Percentiles rank a stretch among this genome's conserved stretches.
Conservation (phyloP, 2,888 invertebrate species). For the Hymenopus coronatus region DNA sequence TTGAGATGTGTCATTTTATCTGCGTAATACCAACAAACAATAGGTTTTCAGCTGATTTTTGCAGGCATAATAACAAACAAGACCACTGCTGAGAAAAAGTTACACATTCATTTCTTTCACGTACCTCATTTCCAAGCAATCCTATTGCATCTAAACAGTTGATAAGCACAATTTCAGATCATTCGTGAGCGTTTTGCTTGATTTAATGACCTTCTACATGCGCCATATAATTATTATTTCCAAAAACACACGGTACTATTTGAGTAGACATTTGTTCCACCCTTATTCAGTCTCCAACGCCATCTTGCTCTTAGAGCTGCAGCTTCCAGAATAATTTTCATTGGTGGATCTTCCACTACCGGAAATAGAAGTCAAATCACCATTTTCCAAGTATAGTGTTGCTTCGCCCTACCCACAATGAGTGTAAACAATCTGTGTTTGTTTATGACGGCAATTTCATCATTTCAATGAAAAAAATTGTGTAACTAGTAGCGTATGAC, state of each 20-base stretch:
- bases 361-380: constrained; percentile 10
- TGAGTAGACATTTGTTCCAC: constrained; percentile 29
- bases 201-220: not conserved
- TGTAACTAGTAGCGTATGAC: too few relatives aligned
- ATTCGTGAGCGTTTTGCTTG: constrained; percentile 4
- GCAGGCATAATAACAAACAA: not conserved
- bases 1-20: not conserved
- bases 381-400: not conserved
- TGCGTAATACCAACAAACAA: not conserved
- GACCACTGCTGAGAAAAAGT: constrained; percentile 14
- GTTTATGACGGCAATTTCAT: too few relatives aligned
- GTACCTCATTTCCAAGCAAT: constrained; percentile 16
- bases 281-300: constrained; percentile 29
- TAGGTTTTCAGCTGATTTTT: not conserved
- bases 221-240: not conserved
- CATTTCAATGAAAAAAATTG: too few relatives aligned
- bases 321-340: constrained; percentile 24
- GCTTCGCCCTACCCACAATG: too few relatives aligned
- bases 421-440: too few relatives aligned
- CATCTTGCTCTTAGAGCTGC: constrained; percentile 30
- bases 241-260: constrained; percentile 19
- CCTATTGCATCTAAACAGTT: not conserved
- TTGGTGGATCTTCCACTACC: not conserved
- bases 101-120: not conserved
- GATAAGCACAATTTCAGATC: constrained; percentile 7